Evolutionary conservation across 2,797 vertebrate species (phyloP), one percentile per base, ranked within the genome.

Genomic region (Fratercula arctica): DNA sequence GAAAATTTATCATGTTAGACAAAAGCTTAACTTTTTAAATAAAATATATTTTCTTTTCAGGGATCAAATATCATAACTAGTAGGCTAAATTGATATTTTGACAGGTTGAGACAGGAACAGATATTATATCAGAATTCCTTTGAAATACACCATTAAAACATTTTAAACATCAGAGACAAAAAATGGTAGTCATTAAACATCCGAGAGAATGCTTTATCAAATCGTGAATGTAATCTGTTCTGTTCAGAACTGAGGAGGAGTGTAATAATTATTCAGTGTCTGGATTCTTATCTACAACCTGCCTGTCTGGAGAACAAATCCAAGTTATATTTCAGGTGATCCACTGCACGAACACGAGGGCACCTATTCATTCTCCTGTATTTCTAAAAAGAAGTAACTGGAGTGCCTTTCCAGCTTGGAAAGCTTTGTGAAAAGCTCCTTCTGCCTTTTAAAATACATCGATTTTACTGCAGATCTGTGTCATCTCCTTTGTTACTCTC

Each of bases 51-150:
- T 93, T 93, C 46, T 67, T 37, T 91, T 76, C 35, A 87, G 28
- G 43, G 45, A 68, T 74, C 26, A 87, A 48, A 67, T 85, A 63
- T 68, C 43, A 37, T 60, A 89, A 87, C 7, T 70, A 74, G n/a
- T 29, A 89, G n/a, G 28, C 29, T 77, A 88, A 78, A 85, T 51
- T 91, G n/a, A 50, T 90, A 26, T 87, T 95, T 91, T 95, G 82
- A 78, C 60, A 95, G 56, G 28, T 64, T 91, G 41, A 81, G 68
- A 56, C 56, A 80, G 31, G 41, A 88, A 84, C 14, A 86, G 56
- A 48, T 72, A 78, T 33, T 94, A 81, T 85, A 73, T 72, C 31
- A 69, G 20, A 95, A 92, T 68, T 85, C 56, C 13, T 79, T 90
- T 78, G 79, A 83, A 85, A 92, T 75, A 78, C 15, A 64, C 29